phyloP scores from a whole-genome alignment of 2,888 invertebrate genomes.

The Sympetrum striolatum region DNA sequence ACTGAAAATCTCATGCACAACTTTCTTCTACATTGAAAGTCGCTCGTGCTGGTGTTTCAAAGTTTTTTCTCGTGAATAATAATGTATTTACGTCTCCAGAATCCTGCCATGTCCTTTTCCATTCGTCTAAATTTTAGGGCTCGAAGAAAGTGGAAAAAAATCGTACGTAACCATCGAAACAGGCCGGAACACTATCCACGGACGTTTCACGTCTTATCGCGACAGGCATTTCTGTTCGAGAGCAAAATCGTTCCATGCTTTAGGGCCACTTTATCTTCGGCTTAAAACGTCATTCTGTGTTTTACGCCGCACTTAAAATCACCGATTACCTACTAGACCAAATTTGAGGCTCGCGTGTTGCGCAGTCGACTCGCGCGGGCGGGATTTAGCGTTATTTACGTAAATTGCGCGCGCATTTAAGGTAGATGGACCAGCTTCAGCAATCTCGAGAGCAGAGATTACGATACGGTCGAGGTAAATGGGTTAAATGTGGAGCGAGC shows the following conservation, averaged over 20 bases:
- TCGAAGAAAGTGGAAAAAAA: neutral
- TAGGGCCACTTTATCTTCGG: neutral
- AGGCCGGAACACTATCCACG: neutral
- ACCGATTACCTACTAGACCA: neutral
- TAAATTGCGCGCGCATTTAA: neutral
- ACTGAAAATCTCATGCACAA: no score
- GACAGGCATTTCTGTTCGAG: neutral
- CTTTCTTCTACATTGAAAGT: no score
- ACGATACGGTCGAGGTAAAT: neutral
- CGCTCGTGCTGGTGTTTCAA: no score
- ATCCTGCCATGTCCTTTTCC: no score
- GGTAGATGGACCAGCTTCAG: neutral
- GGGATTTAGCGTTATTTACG: neutral
- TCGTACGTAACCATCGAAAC: neutral
- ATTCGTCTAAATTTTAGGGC: no score
- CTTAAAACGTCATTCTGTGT: neutral
- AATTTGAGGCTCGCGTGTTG: neutral
- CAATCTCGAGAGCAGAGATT: neutral
- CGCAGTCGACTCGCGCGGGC: neutral
- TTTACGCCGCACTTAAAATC: neutral
- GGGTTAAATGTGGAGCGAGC: neutral
- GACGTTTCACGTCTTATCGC: neutral
- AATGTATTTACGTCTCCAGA: no score
- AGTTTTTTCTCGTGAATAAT: no score
- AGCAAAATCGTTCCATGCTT: neutral